Conservation (phyloP, 2,888 invertebrate genomes). For the Coenonympha arcania region DNA sequence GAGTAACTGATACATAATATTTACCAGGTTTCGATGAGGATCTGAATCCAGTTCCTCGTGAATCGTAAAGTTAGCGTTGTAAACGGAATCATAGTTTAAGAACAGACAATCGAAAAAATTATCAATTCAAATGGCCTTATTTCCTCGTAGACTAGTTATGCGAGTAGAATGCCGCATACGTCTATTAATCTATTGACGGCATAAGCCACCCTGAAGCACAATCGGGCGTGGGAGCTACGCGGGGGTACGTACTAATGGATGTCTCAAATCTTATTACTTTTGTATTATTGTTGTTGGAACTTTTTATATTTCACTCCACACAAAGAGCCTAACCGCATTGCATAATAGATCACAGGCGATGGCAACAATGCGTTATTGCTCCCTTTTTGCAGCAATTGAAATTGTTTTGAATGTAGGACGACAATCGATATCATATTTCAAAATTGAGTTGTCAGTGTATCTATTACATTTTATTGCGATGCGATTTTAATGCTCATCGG, state of each 20-base stretch:
- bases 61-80: background rate
- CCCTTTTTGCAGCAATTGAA: conserved; percentile 39
- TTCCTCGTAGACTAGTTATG: background rate
- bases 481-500: background rate
- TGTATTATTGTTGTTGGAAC: conserved; percentile 55
- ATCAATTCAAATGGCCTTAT: background rate
- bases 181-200: conserved; percentile 34
- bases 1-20: too few relatives aligned
- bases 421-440: conserved; percentile 24
- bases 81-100: background rate
- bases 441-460: conserved; percentile 12
- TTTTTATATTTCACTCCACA: conserved; percentile 45
- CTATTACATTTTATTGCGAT: background rate
- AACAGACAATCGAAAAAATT: conserved; percentile 4
- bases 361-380: conserved; percentile 39
- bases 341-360: conserved; percentile 38
- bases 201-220: conserved; percentile 47
- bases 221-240: conserved; percentile 61
- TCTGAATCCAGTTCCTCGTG: background rate
- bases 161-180: conserved; percentile 27
- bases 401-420: conserved; percentile 27
- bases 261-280: conserved; percentile 61
- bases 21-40: too few relatives aligned
- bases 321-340: conserved; percentile 47
- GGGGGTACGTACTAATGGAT: conserved; percentile 62